Conservation (phyloP, 2,113 vertebrate species). For the Anseranas semipalmata region DNA sequence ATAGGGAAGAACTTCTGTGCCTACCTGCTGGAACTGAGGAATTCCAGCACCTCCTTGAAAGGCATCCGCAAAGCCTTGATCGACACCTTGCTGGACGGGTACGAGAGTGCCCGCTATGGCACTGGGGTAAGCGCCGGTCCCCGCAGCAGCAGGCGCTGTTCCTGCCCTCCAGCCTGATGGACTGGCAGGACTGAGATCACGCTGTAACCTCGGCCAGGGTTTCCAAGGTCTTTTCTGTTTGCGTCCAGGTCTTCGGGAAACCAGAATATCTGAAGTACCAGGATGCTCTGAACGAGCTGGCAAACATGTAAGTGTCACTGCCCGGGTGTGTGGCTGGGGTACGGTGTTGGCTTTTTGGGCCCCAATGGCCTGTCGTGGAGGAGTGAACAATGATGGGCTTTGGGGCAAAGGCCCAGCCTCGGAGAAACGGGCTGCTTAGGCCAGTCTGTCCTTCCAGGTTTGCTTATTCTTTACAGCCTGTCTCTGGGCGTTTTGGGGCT, state of each 20-base stretch:
- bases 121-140: conserved; percentile 80
- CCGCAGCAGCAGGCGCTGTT: neutral
- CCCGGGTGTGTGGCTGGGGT: neutral
- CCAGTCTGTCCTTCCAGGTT: neutral
- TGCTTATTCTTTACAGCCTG: neutral
- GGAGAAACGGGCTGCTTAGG: neutral
- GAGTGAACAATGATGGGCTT: neutral
- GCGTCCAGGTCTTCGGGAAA: conserved; percentile 83
- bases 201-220: accelerated
- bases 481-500: neutral
- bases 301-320: conserved; percentile 83
- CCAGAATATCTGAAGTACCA: conserved; percentile 88
- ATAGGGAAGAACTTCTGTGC: conserved; percentile 89
- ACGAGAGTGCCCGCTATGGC: conserved; percentile 89
- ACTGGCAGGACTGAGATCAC: accelerated
- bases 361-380: accelerated
- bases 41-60: conserved; percentile 80
- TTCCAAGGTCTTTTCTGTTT: neutral
- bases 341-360: neutral
- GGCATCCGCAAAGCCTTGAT: conserved; percentile 83
- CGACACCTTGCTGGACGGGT: conserved; percentile 88
- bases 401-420: neutral
- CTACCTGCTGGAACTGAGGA: conserved; percentile 89
- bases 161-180: accelerated
- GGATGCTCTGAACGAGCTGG: conserved; percentile 87